Conservation (phyloP, 2,797 vertebrate genomes). For the Poeciliopsis infans region DNA sequence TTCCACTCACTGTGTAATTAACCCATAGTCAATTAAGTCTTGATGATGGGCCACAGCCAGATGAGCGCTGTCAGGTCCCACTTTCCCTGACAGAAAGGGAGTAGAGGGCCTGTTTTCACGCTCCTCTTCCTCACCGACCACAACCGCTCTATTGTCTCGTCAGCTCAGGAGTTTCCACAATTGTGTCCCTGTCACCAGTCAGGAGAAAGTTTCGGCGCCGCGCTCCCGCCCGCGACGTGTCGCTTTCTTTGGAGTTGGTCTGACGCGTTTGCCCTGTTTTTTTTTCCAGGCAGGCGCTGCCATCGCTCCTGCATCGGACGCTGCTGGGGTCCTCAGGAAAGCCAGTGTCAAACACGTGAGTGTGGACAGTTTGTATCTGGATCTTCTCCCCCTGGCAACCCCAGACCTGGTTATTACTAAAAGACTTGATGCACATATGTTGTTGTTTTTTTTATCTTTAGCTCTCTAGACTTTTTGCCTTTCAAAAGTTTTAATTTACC, state of each 20-base stretch:
- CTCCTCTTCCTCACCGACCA: conserved; percentile 34
- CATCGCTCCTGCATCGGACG: conserved; percentile 93
- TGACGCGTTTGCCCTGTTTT: conserved; percentile 17
- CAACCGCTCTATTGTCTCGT: conserved; percentile 45
- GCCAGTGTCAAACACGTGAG: conserved; percentile 96
- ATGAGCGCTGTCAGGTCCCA: conserved; percentile 65
- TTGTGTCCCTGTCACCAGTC: conserved; percentile 44
- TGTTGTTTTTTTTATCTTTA: no score
- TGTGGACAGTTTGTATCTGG: conserved; percentile 43
- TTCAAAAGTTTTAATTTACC: not conserved
- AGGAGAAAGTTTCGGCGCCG: conserved; percentile 15
- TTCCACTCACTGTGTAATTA: conserved; percentile 76
- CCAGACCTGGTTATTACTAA: not conserved
- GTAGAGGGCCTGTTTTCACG: conserved; percentile 53
- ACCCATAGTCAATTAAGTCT: conserved; percentile 73
- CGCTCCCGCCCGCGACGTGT: not conserved
- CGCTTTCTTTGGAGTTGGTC: conserved; percentile 22
- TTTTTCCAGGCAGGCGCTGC: conserved; percentile 87
- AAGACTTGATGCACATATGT: not conserved
- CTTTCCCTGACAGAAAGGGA: conserved; percentile 45
- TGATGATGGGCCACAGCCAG: conserved; percentile 63
- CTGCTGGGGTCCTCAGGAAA: conserved; percentile 94
- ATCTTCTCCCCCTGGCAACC: not conserved
- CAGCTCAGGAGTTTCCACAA: conserved; percentile 41
- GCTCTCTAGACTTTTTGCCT: not conserved